Conservation (phyloP, 2,113 vertebrate species). For the Lepus timidus region DNA sequence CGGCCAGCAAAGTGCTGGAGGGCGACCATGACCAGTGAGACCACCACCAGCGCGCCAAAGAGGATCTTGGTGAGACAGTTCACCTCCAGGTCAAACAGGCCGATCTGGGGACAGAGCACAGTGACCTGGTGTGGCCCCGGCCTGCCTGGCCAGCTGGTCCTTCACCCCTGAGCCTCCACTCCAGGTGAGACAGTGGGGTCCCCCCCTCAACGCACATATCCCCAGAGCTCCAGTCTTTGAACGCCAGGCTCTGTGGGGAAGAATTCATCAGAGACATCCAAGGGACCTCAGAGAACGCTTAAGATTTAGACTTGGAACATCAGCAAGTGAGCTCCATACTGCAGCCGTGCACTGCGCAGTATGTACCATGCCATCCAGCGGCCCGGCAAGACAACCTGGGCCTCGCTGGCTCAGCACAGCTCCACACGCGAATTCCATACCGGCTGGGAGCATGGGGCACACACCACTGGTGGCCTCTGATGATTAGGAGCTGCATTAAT, state of each 20-base stretch:
- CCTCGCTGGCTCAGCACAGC: fast-evolving
- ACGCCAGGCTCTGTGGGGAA: fast-evolving
- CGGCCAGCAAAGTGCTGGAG: slow-evolving; percentile 97
- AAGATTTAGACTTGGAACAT: not conserved
- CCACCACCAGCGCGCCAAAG: slow-evolving; percentile 95
- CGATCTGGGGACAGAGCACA: slow-evolving; percentile 89
- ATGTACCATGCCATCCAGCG: fast-evolving
- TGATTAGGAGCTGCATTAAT: not conserved
- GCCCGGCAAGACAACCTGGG: fast-evolving
- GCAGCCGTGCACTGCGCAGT: fast-evolving
- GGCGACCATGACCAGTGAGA: slow-evolving; percentile 98
- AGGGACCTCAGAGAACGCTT: not conserved
- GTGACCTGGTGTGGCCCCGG: fast-evolving
- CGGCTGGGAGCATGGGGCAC: fast-evolving
- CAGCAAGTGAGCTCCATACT: fast-evolving
- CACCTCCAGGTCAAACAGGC: slow-evolving; percentile 97
- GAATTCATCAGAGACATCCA: fast-evolving
- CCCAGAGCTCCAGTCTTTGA: not conserved
- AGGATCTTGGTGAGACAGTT: slow-evolving; percentile 99
- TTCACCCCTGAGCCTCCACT: fast-evolving
- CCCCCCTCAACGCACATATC: fast-evolving
- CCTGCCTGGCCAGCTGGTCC: fast-evolving
- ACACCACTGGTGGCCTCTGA: not conserved
- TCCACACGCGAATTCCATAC: fast-evolving
- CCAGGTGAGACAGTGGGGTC: fast-evolving